Evolutionary conservation across 92 coral and sea anemone genomes (phyloP), one percentile per base, ranked within the genome.

Genomic region (Zoanthus sansibaricus): DNA sequence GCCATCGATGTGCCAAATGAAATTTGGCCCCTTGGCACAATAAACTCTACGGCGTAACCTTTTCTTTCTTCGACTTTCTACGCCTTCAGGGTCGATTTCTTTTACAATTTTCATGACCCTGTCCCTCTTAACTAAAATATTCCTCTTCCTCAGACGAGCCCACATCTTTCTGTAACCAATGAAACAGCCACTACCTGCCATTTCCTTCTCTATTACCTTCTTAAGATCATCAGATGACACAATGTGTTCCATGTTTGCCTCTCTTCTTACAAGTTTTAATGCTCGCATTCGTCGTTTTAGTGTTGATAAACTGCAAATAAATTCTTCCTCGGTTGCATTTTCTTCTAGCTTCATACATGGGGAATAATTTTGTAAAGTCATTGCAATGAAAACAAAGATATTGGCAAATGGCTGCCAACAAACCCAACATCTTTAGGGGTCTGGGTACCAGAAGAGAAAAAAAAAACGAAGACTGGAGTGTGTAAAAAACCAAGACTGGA

Each of bases 1-100:
- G 84, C 89, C 83, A 64, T 86, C 89, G 8, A 86, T 76, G 20
- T 86, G 89, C 89, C 89, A 86, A 16, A 77, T 45, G 54, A 86
- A 86, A 86, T 86, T 77, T n/a, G 76, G 76, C 21, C 76, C 76
- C 51, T 72, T 72, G 51, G 76, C 76, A 72, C 76, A 33, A 72
- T 72, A 72, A 33, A 72, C 76, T 72, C 76, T 72, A 2, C 77
- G 77, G n/a, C 77, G 54, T 72, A 72, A 37, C 77, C 30, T 71
- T 32, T 71, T 71, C 75, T 31, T 71, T 71, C 44, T 71, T 32
- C 75, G 75, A 17, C 75, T 71, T 71, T 71, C 77, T 72, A 72
- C 77, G 44, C 77, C 77, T 72, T 72, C 77, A 13, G 77, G 77
- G 49, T 72, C 77, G 49, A 72, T 14, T 72, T 72, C 77, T 72